These are phyloP conservation scores for Heteronetta atricapilla DNA, from an alignment of 2,113 vertebrate species.

Conservation along the genomic window DNA sequence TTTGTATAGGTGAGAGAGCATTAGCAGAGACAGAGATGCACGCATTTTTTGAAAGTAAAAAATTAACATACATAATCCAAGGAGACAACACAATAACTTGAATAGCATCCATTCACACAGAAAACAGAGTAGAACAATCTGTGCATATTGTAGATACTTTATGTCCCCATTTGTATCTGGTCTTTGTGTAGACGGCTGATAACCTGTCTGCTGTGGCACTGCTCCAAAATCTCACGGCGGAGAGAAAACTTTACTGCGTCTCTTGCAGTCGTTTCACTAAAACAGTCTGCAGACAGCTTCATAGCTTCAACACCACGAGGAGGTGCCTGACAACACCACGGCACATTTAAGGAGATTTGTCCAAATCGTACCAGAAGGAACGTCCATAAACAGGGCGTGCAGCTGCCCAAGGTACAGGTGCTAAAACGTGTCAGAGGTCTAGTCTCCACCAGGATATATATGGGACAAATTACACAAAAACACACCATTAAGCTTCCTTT, in stretches of 20 bases:
- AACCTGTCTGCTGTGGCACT: not conserved
- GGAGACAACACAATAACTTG: not conserved
- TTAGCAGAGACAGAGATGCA: not conserved
- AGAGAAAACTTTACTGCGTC: not conserved
- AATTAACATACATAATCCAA: not conserved
- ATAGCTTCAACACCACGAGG: not conserved
- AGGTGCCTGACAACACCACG: not conserved
- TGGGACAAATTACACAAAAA: not conserved
- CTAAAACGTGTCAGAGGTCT: not conserved
- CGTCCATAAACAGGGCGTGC: not conserved
- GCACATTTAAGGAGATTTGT: not conserved
- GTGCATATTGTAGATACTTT: not conserved
- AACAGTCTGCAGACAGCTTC: not conserved
- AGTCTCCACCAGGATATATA: not conserved
- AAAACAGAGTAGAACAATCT: not conserved
- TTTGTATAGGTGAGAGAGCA: not conserved
- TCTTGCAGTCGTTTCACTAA: not conserved
- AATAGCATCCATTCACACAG: not conserved
- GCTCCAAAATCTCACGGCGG: not conserved
- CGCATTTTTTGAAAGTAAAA: not conserved
- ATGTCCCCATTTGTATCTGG: not conserved
- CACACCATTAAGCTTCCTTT: not conserved
- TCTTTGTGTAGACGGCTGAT: not conserved
- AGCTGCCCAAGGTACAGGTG: not conserved
- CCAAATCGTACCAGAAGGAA: accelerated